Percentiles rank a stretch among this genome's conserved stretches.
Conservation (phyloP, 2,113 vertebrate genomes). For the Cnemophilus loriae region DNA sequence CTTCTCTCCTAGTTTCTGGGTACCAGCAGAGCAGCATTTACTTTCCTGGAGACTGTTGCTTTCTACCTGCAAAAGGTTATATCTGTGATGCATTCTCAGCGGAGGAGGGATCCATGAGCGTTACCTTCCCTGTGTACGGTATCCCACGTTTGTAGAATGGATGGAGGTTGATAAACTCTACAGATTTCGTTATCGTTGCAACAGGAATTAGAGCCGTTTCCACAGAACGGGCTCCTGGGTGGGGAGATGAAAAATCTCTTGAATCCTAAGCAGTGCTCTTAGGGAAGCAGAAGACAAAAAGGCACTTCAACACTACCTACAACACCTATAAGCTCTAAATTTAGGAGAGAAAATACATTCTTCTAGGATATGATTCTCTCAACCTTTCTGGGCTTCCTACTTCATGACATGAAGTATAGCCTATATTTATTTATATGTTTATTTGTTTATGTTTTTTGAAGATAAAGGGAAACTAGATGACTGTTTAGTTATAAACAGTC, state of each 20-base stretch:
- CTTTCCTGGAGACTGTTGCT: background rate
- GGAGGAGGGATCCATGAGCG: background rate
- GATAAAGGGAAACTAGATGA: background rate
- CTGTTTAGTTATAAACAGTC: background rate
- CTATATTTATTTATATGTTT: background rate
- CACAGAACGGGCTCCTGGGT: background rate
- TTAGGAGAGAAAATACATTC: background rate
- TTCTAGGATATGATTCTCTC: background rate
- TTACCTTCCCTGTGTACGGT: constrained; percentile 67
- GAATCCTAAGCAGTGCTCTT: background rate
- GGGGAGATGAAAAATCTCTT: background rate
- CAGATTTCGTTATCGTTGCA: background rate
- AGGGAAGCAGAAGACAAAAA: background rate
- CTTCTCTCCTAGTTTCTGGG: background rate
- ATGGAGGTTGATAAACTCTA: constrained; percentile 51
- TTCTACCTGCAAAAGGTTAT: background rate
- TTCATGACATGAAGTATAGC: background rate
- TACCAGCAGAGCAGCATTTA: background rate
- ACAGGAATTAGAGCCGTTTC: background rate
- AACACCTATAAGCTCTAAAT: background rate
- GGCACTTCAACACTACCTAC: background rate
- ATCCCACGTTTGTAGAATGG: constrained; percentile 60
- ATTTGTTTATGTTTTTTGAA: background rate
- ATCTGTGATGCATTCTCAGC: background rate
- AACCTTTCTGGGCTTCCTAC: background rate